These are phyloP conservation scores for Rhinogobius similis DNA, from an alignment of 2,113 vertebrate genomes.

Conservation along the genomic window DNA sequence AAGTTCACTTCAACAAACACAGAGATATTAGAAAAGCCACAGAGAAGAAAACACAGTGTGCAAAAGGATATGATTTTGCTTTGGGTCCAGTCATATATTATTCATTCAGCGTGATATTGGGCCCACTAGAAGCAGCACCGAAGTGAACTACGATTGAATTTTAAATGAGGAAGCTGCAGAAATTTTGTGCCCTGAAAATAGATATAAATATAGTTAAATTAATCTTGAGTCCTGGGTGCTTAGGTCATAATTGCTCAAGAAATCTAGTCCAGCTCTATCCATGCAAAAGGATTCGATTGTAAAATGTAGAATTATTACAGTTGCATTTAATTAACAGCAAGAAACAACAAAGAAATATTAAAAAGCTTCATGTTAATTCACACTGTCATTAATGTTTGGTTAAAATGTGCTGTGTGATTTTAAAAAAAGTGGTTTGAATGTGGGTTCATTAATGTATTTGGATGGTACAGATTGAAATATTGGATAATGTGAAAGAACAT, in stretches of 20 bases:
- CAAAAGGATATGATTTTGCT: slow-evolving; percentile 45
- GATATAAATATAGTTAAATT: slow-evolving; percentile 4
- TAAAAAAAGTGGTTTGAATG: neutral
- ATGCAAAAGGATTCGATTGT: neutral
- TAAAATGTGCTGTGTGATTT: no score
- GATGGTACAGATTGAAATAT: neutral
- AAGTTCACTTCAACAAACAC: slow-evolving; percentile 21
- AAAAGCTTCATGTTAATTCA: neutral
- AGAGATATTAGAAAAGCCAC: slow-evolving; percentile 3
- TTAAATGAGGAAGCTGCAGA: slow-evolving; percentile 49
- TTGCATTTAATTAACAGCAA: no score
- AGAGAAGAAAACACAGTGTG: slow-evolving; percentile 16
- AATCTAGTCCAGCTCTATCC: neutral
- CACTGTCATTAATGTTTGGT: no score
- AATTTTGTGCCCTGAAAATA: slow-evolving; percentile 60
- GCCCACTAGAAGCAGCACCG: slow-evolving; percentile 26
- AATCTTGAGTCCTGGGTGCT: neutral
- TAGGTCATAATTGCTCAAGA: neutral
- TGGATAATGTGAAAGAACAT: neutral
- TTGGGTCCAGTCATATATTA: slow-evolving; percentile 57
- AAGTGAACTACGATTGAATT: slow-evolving; percentile 55
- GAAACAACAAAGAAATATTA: neutral
- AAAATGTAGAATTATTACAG: no score
- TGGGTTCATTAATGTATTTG: neutral
- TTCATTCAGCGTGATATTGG: slow-evolving; percentile 60